A percentile compares a stretch with the other conserved stretches of the same genome.
Evolutionary conservation across 2,888 invertebrate species (phyloP).

Genomic region (Hirtodrosophila alboralis): DNA sequence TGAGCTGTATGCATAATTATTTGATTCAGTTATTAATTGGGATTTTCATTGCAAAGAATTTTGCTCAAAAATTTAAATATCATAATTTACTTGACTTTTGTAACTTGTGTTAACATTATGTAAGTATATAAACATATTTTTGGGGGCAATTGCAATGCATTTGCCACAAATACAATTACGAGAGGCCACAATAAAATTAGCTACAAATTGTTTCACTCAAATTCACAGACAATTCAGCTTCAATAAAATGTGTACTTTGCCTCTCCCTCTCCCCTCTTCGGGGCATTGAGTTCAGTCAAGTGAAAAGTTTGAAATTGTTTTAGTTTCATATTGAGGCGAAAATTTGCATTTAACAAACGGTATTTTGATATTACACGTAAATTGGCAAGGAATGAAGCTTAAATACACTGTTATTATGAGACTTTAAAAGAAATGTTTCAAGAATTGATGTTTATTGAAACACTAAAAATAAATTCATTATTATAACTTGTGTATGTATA

Average conservation of each 20-base stretch:
- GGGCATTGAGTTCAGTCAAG: slow-evolving; percentile 15
- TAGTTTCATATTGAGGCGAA: slow-evolving; percentile 18
- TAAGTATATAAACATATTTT: slow-evolving; percentile 8
- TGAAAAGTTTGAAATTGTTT: slow-evolving; percentile 39
- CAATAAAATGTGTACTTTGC: slow-evolving; percentile 23
- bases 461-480: no score
- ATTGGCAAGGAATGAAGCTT: slow-evolving; percentile 12
- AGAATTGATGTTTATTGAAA: no score
- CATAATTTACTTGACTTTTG: slow-evolving; percentile 24
- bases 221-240: slow-evolving; percentile 27
- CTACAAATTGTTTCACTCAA: slow-evolving; percentile 40
- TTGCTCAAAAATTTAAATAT: slow-evolving; percentile 8
- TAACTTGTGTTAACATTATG: background rate
- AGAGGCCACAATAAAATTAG: slow-evolving; percentile 46
- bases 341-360: slow-evolving; percentile 21
- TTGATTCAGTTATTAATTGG: slow-evolving; percentile 17
- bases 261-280: background rate
- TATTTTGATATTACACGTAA: slow-evolving; percentile 24
- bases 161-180: slow-evolving; percentile 37
- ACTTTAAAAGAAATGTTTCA: background rate
- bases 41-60: background rate
- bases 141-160: slow-evolving; percentile 20
- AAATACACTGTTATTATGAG: slow-evolving; percentile 1
- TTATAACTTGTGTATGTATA: no score
- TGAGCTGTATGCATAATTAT: slow-evolving; percentile 35